Percentiles rank a stretch among this genome's conserved stretches.
Conservation (phyloP, 1,140 invertebrate species). For the Aphelinus atriplicis region DNA sequence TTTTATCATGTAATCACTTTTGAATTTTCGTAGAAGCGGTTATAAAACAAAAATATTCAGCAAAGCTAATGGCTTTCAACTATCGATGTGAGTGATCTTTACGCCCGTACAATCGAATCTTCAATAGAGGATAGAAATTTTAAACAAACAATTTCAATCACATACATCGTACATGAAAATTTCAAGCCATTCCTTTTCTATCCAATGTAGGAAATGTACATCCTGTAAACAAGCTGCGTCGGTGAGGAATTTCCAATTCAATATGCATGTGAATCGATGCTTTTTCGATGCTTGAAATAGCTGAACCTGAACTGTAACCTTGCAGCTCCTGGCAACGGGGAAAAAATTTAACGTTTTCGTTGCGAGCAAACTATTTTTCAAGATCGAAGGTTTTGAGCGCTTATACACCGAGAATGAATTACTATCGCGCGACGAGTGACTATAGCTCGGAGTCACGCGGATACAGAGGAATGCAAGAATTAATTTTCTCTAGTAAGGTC, state of each 20-base stretch:
- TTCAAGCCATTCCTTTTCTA: background rate
- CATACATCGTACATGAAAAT: background rate
- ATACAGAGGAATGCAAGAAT: constrained; percentile 31
- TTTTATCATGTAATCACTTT: background rate
- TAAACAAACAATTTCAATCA: background rate
- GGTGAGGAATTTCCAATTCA: background rate
- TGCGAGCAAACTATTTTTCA: constrained; percentile 23
- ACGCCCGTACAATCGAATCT: too few relatives aligned
- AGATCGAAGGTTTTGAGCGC: constrained; percentile 24
- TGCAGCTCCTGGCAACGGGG: background rate
- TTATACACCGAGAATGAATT: constrained; percentile 16
- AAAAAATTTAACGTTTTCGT: constrained; percentile 17
- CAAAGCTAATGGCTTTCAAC: too few relatives aligned
- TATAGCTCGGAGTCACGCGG: constrained; percentile 23
- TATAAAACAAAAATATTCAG: too few relatives aligned
- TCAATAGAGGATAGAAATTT: too few relatives aligned
- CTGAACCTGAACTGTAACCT: constrained; percentile 13
- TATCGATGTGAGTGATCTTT: too few relatives aligned
- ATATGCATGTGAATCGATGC: background rate
- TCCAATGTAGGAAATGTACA: background rate
- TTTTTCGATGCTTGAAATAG: constrained; percentile 14
- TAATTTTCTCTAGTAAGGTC: constrained; percentile 27
- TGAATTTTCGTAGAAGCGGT: too few relatives aligned
- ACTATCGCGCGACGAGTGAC: constrained; percentile 5
- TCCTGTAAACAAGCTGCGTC: background rate